Evolutionary conservation across 2,888 invertebrate species (phyloP).

Genomic region (Plagiodera versicolora): DNA sequence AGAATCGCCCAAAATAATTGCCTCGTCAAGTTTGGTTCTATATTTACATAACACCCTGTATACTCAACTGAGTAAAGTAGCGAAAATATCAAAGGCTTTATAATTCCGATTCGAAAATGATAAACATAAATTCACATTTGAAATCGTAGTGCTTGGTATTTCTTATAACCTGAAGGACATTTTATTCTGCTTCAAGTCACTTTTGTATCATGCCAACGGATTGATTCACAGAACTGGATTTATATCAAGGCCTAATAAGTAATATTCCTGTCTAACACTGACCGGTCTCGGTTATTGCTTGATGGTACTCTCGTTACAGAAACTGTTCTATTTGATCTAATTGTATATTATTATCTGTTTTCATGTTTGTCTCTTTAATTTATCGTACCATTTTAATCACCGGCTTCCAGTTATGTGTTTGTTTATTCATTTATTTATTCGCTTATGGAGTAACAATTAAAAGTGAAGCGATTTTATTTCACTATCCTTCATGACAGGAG

Average conservation of each 20-base stretch:
- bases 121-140: too few relatives aligned
- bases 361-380: constrained; percentile 25
- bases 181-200: too few relatives aligned
- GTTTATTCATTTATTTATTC: constrained; percentile 16
- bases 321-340: constrained; percentile 23
- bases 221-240: not conserved
- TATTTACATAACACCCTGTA: too few relatives aligned
- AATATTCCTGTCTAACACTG: not conserved
- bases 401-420: constrained; percentile 20
- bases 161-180: too few relatives aligned
- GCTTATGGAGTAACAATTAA: constrained; percentile 20
- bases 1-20: too few relatives aligned
- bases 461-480: constrained; percentile 19
- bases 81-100: too few relatives aligned
- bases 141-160: too few relatives aligned
- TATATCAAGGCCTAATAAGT: not conserved
- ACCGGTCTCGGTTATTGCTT: not conserved
- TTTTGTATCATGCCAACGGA: not conserved
- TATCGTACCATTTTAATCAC: constrained; percentile 23
- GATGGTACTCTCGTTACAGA: constrained; percentile 17
- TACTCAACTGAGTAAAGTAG: too few relatives aligned
- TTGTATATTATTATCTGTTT: constrained; percentile 27
- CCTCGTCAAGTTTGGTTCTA: too few relatives aligned
- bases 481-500: constrained; percentile 5
- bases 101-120: too few relatives aligned